These are phyloP conservation scores for Achlya flavicornis DNA, from an alignment of 2,888 invertebrate genomes.

Conservation along the genomic window DNA sequence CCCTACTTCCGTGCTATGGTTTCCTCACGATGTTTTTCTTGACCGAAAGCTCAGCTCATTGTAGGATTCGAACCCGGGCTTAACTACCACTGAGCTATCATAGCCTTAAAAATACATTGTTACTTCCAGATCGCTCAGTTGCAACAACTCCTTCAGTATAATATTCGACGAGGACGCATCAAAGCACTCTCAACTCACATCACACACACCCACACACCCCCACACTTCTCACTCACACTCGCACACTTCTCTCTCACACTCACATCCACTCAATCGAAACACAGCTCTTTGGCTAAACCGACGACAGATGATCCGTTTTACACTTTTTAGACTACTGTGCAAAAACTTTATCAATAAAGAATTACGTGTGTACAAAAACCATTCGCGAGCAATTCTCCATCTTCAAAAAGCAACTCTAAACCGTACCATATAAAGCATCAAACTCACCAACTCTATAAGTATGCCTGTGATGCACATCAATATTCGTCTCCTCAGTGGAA, in stretches of 20 bases:
- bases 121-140: constrained; percentile 67
- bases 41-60: too few species aligned
- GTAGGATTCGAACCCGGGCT: too few species aligned
- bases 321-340: too few species aligned
- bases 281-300: constrained; percentile 42
- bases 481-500: constrained; percentile 29
- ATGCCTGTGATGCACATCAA: constrained; percentile 73
- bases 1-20: too few species aligned
- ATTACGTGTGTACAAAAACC: too few species aligned
- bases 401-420: too few species aligned
- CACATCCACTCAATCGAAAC: constrained; percentile 24
- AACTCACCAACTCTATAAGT: constrained; percentile 86
- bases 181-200: constrained; percentile 27
- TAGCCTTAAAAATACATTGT: not conserved
- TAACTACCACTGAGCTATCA: too few species aligned
- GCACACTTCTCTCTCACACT: too few species aligned
- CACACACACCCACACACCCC: constrained; percentile 15
- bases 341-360: too few species aligned
- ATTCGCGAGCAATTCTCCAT: too few species aligned
- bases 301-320: constrained; percentile 41
- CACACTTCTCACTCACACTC: constrained; percentile 10
- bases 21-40: too few species aligned
- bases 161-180: constrained; percentile 68
- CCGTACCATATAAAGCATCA: not conserved
- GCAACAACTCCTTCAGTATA: constrained; percentile 77